Evolutionary conservation across 2,888 invertebrate genomes (phyloP).

Genomic region (Pristionchus maxplancki): DNA sequence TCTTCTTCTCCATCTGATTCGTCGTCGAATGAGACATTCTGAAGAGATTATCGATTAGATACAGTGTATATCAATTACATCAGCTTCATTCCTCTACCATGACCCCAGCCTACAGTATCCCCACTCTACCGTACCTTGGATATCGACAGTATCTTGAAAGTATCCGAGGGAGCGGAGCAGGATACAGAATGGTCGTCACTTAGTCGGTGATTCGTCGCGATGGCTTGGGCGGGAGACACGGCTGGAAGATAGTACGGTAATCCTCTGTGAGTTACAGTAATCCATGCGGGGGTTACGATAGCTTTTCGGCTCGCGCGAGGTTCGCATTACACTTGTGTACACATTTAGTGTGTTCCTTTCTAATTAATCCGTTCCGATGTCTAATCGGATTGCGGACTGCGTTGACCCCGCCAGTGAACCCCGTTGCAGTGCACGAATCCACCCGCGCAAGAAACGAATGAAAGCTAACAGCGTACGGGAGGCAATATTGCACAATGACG

Average conservation of each 20-base stretch:
- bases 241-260: constrained; percentile 13
- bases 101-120: background rate
- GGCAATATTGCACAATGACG: constrained; percentile 37
- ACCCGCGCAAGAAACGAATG: background rate
- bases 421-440: background rate
- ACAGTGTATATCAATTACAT: too few relatives aligned
- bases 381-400: constrained; percentile 31
- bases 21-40: constrained; percentile 42
- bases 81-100: too few relatives aligned
- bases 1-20: constrained; percentile 10
- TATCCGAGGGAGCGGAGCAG: constrained; percentile 41
- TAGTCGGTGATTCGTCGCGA: constrained; percentile 6
- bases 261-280: background rate
- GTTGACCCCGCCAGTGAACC: background rate
- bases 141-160: constrained; percentile 48
- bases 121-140: constrained; percentile 40
- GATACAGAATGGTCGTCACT: background rate
- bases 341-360: constrained; percentile 1
- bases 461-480: background rate
- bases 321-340: constrained; percentile 10
- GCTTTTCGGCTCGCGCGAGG: background rate
- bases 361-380: constrained; percentile 42
- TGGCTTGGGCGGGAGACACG: background rate
- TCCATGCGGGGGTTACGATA: background rate
- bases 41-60: background rate